Conservation (phyloP, 2,797 vertebrate genomes). For the Phalanger gymnotis region DNA sequence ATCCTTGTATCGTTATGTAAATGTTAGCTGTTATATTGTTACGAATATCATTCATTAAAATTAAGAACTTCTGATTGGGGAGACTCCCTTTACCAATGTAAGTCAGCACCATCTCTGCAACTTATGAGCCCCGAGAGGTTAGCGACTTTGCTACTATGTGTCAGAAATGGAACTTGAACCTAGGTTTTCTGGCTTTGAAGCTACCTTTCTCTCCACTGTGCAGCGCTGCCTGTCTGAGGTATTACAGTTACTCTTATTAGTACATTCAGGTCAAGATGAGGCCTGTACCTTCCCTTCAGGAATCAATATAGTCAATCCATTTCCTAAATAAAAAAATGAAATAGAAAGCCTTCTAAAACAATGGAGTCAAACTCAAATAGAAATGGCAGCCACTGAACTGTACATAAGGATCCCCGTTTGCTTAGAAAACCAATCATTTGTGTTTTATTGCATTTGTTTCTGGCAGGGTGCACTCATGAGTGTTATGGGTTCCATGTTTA, state of each 20-base stretch:
- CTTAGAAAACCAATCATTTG: neutral
- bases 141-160: neutral
- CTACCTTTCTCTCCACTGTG: neutral
- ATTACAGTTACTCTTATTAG: neutral
- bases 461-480: neutral
- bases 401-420: neutral
- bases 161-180: neutral
- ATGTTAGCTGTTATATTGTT: neutral
- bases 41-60: neutral
- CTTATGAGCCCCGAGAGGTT: neutral
- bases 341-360: neutral
- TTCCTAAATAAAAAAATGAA: neutral
- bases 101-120: neutral
- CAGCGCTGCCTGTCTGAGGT: neutral
- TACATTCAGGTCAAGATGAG: accelerated
- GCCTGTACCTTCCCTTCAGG: neutral
- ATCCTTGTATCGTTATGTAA: neutral
- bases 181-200: neutral
- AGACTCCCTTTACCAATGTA: neutral
- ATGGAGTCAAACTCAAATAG: neutral
- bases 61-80: neutral
- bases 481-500: neutral
- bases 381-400: neutral
- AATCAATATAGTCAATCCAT: neutral
- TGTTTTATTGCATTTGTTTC: neutral